phyloP scores from a whole-genome alignment of 30 jellyfish, hydroid and myxozoan species.

The Hydractinia echinata region DNA sequence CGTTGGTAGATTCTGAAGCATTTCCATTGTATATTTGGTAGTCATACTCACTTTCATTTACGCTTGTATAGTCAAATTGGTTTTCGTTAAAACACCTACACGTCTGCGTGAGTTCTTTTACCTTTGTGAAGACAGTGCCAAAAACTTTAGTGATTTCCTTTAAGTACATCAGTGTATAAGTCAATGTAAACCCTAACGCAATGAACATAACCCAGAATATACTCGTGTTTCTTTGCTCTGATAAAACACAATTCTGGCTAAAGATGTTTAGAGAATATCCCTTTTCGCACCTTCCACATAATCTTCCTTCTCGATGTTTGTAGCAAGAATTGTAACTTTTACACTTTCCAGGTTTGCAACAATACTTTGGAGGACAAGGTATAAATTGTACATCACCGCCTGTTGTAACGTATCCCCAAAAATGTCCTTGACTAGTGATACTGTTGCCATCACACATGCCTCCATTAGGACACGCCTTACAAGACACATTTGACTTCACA shows the following conservation, averaged over 20 bases:
- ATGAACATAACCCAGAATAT: neutral
- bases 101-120: neutral
- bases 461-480: neutral
- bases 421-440: neutral
- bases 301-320: neutral
- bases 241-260: neutral
- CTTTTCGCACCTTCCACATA: neutral
- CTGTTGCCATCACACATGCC: neutral
- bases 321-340: neutral
- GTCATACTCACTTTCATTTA: no score
- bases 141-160: neutral
- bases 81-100: neutral
- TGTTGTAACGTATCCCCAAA: slow-evolving; percentile 8
- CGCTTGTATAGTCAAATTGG: neutral
- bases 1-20: no score
- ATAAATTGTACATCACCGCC: neutral
- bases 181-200: neutral
- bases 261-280: neutral
- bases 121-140: neutral
- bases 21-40: no score
- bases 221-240: neutral
- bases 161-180: neutral
- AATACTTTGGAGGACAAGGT: slow-evolving; percentile 4
- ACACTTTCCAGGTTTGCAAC: slow-evolving; percentile 14
- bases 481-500: neutral